Percentiles rank a stretch among this genome's conserved stretches.
phyloP scores from a whole-genome alignment of 2,113 vertebrate species.

The Loxodonta africana region DNA sequence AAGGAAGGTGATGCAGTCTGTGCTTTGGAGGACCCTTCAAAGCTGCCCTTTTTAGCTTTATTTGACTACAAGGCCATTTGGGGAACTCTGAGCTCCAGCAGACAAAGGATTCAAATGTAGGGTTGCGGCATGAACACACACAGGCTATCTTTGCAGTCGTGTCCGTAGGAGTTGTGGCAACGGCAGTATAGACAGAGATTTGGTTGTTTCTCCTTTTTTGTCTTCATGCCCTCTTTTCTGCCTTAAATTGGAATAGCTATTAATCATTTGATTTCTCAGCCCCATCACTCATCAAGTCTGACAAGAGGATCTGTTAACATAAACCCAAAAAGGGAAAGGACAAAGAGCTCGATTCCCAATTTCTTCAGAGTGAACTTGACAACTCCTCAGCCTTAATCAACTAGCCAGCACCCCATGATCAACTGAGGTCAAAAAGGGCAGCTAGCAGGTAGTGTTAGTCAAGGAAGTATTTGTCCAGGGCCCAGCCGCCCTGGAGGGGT shows the following conservation, averaged over 20 bases:
- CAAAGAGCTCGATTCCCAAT: slow-evolving; percentile 25
- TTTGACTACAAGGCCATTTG: not conserved
- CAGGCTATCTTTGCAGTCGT: not conserved
- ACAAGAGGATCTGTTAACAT: slow-evolving; percentile 64
- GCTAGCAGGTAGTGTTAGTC: not conserved
- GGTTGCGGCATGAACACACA: not conserved
- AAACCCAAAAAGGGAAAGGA: slow-evolving; percentile 55
- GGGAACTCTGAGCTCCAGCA: not conserved
- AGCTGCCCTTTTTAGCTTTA: not conserved
- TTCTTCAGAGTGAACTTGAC: slow-evolving; percentile 58
- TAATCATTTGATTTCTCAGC: slow-evolving; percentile 68
- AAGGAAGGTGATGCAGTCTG: not conserved
- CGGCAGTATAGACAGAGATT: not conserved
- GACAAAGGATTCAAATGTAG: slow-evolving; percentile 4
- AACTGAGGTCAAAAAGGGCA: not conserved
- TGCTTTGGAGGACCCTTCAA: not conserved
- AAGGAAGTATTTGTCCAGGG: not conserved
- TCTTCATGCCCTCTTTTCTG: slow-evolving; percentile 7
- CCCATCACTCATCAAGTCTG: slow-evolving; percentile 65
- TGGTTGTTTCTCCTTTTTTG: slow-evolving; percentile 29
- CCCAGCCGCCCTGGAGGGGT: not conserved
- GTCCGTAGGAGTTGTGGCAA: not conserved
- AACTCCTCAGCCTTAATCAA: slow-evolving; percentile 28
- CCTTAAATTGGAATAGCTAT: slow-evolving; percentile 34
- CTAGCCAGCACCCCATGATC: not conserved